These are phyloP conservation scores for Ceramica pisi DNA, from an alignment of 2,888 invertebrate species.

Conservation along the genomic window DNA sequence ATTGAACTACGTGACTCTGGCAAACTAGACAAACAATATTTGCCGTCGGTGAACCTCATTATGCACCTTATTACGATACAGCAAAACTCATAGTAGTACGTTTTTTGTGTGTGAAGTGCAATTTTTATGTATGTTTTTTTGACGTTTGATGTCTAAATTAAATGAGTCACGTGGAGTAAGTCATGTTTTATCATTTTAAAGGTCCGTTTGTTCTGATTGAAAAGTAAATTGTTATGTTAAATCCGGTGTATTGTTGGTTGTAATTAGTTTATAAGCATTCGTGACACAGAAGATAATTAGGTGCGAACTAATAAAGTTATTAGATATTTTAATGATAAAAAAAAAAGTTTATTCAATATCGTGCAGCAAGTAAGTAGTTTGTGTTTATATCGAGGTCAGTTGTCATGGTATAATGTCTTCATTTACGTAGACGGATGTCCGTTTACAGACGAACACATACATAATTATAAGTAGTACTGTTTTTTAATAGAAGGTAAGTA, in stretches of 20 bases:
- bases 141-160: constrained; percentile 66
- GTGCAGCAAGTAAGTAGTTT: constrained; percentile 18
- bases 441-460: background rate
- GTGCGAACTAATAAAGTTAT: constrained; percentile 47
- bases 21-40: constrained; percentile 35
- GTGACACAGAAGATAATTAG: constrained; percentile 50
- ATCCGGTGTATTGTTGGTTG: constrained; percentile 62
- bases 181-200: constrained; percentile 52
- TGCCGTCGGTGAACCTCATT: constrained; percentile 42
- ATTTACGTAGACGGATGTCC: constrained; percentile 12
- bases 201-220: constrained; percentile 56
- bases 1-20: constrained; percentile 67
- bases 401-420: background rate
- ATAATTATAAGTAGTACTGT: too few species aligned
- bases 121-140: constrained; percentile 49
- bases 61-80: constrained; percentile 42
- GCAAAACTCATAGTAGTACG: constrained; percentile 54
- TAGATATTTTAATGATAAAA: constrained; percentile 20
- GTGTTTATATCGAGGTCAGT: constrained; percentile 23
- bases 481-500: too few species aligned
- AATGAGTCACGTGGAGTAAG: constrained; percentile 49
- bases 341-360: constrained; percentile 3
- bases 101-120: constrained; percentile 17
- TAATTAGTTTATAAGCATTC: constrained; percentile 62
- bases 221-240: constrained; percentile 65